Percentiles rank a stretch among this genome's conserved stretches.
Evolutionary conservation across 2,797 vertebrate genomes (phyloP).

Genomic region (Myripristis jacobus): DNA sequence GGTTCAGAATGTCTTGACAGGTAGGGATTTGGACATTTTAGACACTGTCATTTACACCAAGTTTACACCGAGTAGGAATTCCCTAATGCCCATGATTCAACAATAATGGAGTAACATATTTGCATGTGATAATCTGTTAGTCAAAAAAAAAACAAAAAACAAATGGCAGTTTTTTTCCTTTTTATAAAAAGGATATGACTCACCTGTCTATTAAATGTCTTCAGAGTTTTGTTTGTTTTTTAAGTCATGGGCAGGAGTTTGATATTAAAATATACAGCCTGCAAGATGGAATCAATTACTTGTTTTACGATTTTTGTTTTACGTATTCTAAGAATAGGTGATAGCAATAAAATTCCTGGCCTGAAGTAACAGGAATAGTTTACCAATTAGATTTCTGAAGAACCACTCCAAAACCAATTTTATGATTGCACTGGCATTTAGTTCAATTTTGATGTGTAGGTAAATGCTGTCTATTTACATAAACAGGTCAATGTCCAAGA

Average conservation of each 20-base stretch:
- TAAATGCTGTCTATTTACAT: slow-evolving; percentile 41
- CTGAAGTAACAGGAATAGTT: background rate
- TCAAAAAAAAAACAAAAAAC: background rate
- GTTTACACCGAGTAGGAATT: background rate
- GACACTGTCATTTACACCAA: no score
- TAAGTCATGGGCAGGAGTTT: background rate
- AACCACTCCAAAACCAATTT: background rate
- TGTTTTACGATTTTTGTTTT: background rate
- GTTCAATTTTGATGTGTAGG: slow-evolving; percentile 3
- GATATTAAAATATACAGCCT: background rate
- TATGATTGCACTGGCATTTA: background rate
- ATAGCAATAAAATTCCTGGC: background rate
- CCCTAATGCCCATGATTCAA: background rate
- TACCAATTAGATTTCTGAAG: background rate
- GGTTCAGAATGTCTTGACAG: no score
- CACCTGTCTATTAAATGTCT: background rate
- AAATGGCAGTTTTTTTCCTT: no score
- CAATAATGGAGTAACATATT: background rate
- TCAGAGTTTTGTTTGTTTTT: background rate
- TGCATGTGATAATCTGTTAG: background rate
- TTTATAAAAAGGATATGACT: background rate
- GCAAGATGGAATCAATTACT: background rate
- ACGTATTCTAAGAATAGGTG: background rate
- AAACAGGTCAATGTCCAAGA: slow-evolving; percentile 57
- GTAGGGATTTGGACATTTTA: background rate